phyloP scores from a whole-genome alignment of 2,113 vertebrate species.

The Tinamus guttatus region DNA sequence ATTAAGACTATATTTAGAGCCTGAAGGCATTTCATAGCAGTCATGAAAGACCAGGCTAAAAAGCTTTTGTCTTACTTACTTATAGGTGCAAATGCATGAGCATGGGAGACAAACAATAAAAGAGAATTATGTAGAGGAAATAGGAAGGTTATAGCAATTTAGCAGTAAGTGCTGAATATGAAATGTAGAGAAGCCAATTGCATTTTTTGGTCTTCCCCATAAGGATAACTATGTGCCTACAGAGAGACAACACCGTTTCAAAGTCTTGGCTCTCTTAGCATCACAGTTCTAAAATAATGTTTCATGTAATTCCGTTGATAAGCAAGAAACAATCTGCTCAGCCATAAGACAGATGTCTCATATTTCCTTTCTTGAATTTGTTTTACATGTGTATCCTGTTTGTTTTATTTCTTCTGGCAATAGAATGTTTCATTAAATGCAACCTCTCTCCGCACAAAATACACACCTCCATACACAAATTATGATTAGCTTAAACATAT shows the following conservation, averaged over 20 bases:
- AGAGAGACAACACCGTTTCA: background rate
- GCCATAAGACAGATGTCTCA: background rate
- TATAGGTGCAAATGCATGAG: background rate
- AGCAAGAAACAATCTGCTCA: background rate
- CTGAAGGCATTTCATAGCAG: background rate
- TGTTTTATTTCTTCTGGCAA: background rate
- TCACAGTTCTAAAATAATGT: background rate
- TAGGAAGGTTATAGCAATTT: background rate
- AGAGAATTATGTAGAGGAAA: background rate
- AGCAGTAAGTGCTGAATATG: fast-evolving
- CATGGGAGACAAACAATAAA: background rate
- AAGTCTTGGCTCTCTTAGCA: background rate
- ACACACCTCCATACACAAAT: background rate
- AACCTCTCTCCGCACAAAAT: background rate
- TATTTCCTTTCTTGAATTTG: background rate
- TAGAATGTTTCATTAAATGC: background rate
- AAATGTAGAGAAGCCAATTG: background rate
- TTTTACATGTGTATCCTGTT: background rate
- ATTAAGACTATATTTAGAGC: background rate
- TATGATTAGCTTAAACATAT: background rate
- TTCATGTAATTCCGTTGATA: background rate
- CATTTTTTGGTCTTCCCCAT: background rate
- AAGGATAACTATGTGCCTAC: background rate
- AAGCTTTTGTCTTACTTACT: background rate
- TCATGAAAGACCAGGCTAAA: background rate